phyloP scores from a whole-genome alignment of 2,888 invertebrate species.

The Lepidocyrtoides sp. region DNA sequence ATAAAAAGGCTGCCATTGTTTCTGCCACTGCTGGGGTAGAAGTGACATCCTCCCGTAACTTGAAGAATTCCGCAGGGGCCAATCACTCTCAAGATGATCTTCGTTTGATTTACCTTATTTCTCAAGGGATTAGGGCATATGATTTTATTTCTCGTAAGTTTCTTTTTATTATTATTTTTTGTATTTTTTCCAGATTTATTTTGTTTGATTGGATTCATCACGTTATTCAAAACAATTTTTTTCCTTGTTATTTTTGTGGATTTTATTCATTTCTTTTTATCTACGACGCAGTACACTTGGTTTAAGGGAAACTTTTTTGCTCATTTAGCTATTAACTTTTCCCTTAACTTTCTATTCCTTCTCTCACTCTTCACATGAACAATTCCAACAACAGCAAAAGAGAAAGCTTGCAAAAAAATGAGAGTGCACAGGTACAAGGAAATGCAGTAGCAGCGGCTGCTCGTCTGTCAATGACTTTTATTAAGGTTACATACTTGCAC shows the following conservation, averaged over 20 bases:
- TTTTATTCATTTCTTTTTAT: too few species aligned
- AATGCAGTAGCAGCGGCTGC: not conserved
- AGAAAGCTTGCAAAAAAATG: not conserved
- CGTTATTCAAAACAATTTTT: not conserved
- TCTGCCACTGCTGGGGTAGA: conserved; percentile 45
- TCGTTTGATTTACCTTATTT: conserved; percentile 87
- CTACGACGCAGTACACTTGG: too few species aligned
- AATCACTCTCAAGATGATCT: conserved; percentile 80
- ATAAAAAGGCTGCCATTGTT: conserved; percentile 48
- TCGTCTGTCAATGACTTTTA: conserved; percentile 40
- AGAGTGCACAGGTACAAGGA: not conserved
- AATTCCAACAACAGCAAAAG: not conserved
- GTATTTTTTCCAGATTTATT: conserved; percentile 6
- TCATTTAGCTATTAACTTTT: too few species aligned
- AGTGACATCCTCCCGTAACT: conserved; percentile 66
- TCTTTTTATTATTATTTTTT: conserved; percentile 65
- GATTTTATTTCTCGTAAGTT: conserved; percentile 91
- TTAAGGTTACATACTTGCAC: conserved; percentile 22
- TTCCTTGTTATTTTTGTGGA: too few species aligned
- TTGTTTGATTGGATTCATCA: conserved; percentile 45
- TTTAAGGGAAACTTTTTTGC: too few species aligned
- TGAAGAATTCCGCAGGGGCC: conserved; percentile 57
- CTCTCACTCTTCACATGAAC: too few species aligned
- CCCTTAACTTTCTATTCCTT: too few species aligned
- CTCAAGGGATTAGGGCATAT: conserved; percentile 91